phyloP scores from a whole-genome alignment of 1,140 invertebrate genomes.

The Papilio glaucus region DNA sequence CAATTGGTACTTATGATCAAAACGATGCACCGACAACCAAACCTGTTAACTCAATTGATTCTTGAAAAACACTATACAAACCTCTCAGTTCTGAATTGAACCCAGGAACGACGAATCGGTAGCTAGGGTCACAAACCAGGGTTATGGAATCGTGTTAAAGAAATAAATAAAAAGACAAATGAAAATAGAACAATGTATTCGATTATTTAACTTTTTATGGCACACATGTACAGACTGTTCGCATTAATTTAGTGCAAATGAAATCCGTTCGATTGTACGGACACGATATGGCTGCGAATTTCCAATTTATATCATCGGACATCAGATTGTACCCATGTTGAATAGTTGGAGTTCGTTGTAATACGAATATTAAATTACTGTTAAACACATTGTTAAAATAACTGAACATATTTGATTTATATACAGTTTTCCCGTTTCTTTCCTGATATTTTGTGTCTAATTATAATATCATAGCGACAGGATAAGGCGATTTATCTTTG shows the following conservation, averaged over 20 bases:
- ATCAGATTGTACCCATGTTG: neutral
- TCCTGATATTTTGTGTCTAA: too few species aligned
- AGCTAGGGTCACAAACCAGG: too few species aligned
- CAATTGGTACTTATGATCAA: too few species aligned
- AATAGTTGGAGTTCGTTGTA: neutral
- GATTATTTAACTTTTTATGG: neutral
- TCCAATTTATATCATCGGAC: neutral
- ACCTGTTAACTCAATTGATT: too few species aligned
- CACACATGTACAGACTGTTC: neutral
- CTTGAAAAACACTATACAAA: too few species aligned
- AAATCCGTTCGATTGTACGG: neutral
- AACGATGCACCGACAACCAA: too few species aligned
- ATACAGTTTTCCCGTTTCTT: too few species aligned
- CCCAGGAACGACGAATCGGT: too few species aligned
- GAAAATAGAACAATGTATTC: neutral
- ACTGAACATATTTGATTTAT: neutral
- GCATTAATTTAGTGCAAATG: slow-evolving; percentile 6
- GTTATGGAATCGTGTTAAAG: too few species aligned
- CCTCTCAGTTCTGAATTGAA: too few species aligned
- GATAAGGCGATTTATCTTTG: too few species aligned
- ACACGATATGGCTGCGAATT: neutral
- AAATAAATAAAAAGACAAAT: neutral
- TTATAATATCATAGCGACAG: too few species aligned
- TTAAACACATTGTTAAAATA: neutral
- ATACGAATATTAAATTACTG: neutral